Evolutionary conservation across 2,888 invertebrate genomes (phyloP), one percentile per base, ranked within the genome.

Genomic region (Phrixothrix hirtus): DNA sequence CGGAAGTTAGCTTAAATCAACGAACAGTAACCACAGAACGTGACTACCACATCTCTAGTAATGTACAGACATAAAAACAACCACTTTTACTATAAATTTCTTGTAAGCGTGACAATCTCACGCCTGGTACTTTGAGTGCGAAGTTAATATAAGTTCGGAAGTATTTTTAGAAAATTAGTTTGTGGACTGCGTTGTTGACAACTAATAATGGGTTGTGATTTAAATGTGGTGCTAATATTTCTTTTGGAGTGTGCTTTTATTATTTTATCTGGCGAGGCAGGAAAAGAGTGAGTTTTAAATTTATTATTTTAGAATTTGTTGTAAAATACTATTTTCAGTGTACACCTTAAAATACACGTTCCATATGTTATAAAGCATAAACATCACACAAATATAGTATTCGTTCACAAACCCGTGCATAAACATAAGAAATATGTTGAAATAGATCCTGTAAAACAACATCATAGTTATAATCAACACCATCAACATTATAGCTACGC

Each of bases 351-450:
- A 68, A 71, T 84, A 37, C 77, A 82, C 66, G 77, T 83, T 5
- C 84, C 84, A 11, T 80, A 83, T 67, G 77, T 83, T 39, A 78
- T 82, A 55, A 82, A 83, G 32, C 82, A 83, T 55, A 79, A 81
- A 36, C 77, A 79, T 53, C 83, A 83, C 63, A 83, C 82, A 4
- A 82, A 82, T 65, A 80, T 82, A 42, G 77, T 84, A 32, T 81
- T 79, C 9, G 77, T 83, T 35, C 83, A 83, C 59, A 79, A 81
- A 50, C 79, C 34, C 1, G 5, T 13, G 5, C 36, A 36, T 7
- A 36, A 36, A 36, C 21, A 21, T 21, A 13, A 14, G 9, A 4
- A 10, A 1, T 10, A 43, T 4, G 34, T 31, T n/a, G 11, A 45
- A 6, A 29, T 29, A 12, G 7, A 7, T 2, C 14, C 10, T 1